Percentiles rank a stretch among this genome's conserved stretches.
Conservation (phyloP, 2,888 invertebrate genomes). For the Agriopis marginaria region DNA sequence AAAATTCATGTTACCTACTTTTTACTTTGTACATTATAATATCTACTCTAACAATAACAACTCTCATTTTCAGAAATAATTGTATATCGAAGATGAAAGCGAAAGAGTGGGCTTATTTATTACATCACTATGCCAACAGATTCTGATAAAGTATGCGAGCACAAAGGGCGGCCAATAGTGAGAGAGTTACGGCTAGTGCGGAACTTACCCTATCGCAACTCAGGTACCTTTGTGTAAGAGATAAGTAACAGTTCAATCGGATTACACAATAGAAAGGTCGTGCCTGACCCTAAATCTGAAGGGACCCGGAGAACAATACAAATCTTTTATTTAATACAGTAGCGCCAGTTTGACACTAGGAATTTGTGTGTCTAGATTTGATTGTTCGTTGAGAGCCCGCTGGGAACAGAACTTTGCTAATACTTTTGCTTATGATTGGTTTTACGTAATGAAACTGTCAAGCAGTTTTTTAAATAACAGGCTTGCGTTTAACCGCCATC, state of each 20-base stretch:
- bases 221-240: slow-evolving; percentile 49
- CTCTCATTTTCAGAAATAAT: slow-evolving; percentile 7
- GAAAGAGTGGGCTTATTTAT: slow-evolving; percentile 30
- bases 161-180: slow-evolving; percentile 44
- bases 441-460: background rate
- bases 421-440: background rate
- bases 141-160: slow-evolving; percentile 32
- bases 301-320: slow-evolving; percentile 44
- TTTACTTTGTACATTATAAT: too few species aligned
- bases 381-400: slow-evolving; percentile 3
- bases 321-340: slow-evolving; percentile 46
- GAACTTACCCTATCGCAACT: slow-evolving; percentile 44
- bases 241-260: slow-evolving; percentile 54
- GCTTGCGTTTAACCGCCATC: too few species aligned
- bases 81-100: slow-evolving; percentile 18
- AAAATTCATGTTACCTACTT: too few species aligned
- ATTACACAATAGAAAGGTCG: slow-evolving; percentile 51
- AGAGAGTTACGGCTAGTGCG: slow-evolving; percentile 30
- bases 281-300: slow-evolving; percentile 37
- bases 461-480: too few species aligned
- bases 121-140: slow-evolving; percentile 31
- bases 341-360: slow-evolving; percentile 29
- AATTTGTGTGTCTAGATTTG: slow-evolving; percentile 26
- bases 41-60: too few species aligned
- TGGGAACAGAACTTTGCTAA: slow-evolving; percentile 1